A percentile compares a stretch with the other conserved stretches of the same genome.
These are phyloP conservation scores for Morpho helenor DNA, from an alignment of 2,888 invertebrate genomes.

Conservation along the genomic window DNA sequence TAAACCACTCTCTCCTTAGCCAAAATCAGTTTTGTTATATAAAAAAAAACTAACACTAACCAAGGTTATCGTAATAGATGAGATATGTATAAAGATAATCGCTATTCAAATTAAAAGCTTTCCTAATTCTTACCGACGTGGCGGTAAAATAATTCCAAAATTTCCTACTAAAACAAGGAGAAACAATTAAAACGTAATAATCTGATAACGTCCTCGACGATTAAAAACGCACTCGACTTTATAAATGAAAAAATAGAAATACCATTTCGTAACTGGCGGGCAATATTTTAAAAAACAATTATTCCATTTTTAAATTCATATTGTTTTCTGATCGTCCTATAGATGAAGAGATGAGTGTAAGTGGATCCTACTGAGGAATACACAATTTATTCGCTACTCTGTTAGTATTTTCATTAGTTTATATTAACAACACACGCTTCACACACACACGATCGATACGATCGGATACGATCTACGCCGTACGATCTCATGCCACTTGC, in stretches of 20 bases:
- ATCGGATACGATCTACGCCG: too few relatives aligned
- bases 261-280: conserved; percentile 23
- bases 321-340: conserved; percentile 29
- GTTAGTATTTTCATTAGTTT: background rate
- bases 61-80: too few relatives aligned
- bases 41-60: background rate
- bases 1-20: too few relatives aligned
- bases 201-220: conserved; percentile 18
- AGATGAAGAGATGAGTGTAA: background rate
- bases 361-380: too few relatives aligned
- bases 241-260: background rate
- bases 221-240: conserved; percentile 19
- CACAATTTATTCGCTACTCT: too few relatives aligned
- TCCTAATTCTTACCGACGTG: background rate
- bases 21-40: too few relatives aligned
- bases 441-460: too few relatives aligned
- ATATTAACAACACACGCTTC: background rate
- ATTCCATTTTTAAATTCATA: conserved; percentile 36
- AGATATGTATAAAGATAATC: too few relatives aligned
- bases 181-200: conserved; percentile 21
- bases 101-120: conserved; percentile 1
- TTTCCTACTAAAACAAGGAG: conserved; percentile 11
- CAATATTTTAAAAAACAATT: conserved; percentile 29
- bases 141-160: conserved; percentile 6
- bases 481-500: too few relatives aligned